Conservation (phyloP, 1,140 invertebrate species). For the Diachasma alloeum region DNA sequence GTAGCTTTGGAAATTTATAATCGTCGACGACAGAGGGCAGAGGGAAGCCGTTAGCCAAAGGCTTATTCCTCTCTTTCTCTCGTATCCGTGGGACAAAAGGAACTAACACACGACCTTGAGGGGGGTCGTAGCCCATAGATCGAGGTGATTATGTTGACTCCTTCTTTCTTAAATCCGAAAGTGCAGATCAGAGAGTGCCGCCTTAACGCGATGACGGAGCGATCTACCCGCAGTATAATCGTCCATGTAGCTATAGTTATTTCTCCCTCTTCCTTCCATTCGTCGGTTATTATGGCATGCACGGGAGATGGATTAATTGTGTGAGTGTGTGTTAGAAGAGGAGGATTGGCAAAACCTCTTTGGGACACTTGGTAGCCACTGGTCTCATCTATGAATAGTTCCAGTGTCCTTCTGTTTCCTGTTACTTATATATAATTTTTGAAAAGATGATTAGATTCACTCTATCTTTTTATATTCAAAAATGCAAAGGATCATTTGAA, state of each 20-base stretch:
- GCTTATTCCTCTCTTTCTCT: conserved; percentile 2
- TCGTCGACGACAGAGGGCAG: conserved; percentile 18
- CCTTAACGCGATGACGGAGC: conserved; percentile 51
- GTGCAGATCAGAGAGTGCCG: conserved; percentile 47
- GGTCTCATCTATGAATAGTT: background rate
- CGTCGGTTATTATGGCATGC: conserved; percentile 15
- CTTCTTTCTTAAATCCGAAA: background rate
- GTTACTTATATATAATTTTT: background rate
- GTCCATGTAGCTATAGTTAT: conserved; percentile 33
- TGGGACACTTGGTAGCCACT: conserved; percentile 19
- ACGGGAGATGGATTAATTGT: conserved; percentile 33
- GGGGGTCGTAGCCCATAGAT: conserved; percentile 28
- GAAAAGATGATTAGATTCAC: no score
- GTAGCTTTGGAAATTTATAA: conserved; percentile 27
- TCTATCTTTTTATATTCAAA: no score
- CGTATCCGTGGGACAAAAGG: background rate
- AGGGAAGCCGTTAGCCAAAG: background rate
- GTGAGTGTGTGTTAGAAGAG: background rate
- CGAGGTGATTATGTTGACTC: conserved; percentile 26
- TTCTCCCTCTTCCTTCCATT: background rate
- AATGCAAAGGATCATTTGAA: no score
- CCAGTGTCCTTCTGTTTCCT: background rate
- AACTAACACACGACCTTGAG: conserved; percentile 21
- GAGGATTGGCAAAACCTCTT: background rate
- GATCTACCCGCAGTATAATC: conserved; percentile 52